phyloP scores from a whole-genome alignment of 2,888 invertebrate species.

The Dryomyza anilis region DNA sequence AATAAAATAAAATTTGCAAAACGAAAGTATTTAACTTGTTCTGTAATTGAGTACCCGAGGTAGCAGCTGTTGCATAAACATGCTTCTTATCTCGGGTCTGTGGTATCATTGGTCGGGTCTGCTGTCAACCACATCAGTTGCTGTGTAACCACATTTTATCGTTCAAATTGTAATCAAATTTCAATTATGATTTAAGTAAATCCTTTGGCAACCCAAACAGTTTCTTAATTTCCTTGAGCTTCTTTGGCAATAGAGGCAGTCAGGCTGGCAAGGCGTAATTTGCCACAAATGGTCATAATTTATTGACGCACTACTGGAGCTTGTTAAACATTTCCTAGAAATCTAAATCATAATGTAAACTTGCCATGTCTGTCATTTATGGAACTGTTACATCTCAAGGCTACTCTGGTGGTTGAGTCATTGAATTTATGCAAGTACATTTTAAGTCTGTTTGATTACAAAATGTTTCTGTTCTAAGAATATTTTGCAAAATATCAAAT shows the following conservation, averaged over 20 bases:
- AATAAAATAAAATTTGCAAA: conserved; percentile 14
- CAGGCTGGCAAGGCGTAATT: not conserved
- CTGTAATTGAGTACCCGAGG: too few relatives aligned
- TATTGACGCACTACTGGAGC: too few relatives aligned
- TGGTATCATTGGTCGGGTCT: not conserved
- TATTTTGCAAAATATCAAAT: too few relatives aligned
- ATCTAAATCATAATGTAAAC: not conserved
- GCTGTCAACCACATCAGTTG: not conserved
- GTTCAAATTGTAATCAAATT: conserved; percentile 22
- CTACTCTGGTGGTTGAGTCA: not conserved
- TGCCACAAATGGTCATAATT: conserved; percentile 9
- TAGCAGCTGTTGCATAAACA: not conserved
- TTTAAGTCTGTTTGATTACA: too few relatives aligned
- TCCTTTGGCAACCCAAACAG: not conserved
- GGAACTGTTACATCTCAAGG: not conserved
- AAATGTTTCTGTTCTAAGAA: too few relatives aligned
- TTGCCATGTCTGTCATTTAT: not conserved
- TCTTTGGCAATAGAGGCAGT: not conserved
- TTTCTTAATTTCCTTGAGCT: not conserved
- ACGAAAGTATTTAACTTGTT: conserved; percentile 13
- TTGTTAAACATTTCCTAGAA: too few relatives aligned
- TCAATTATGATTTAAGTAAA: conserved; percentile 14
- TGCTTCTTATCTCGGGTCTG: not conserved
- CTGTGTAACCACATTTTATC: not conserved
- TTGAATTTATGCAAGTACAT: too few relatives aligned